Conservation (phyloP, 2,797 vertebrate genomes). For the Neomorphus geoffroyi region DNA sequence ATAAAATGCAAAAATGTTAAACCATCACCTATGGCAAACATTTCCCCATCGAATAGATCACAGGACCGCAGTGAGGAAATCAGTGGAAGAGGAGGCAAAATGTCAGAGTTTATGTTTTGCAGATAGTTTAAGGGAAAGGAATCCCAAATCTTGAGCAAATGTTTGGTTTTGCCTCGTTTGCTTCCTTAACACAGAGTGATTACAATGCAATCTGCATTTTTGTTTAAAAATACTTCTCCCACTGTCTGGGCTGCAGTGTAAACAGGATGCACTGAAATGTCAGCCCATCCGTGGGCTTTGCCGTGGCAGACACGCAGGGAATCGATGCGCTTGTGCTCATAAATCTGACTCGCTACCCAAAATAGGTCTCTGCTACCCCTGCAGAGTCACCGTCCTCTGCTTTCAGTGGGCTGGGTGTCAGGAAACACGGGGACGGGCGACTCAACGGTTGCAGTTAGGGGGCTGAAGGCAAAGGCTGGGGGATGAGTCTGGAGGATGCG, state of each 20-base stretch:
- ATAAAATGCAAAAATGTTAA: neutral
- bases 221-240: constrained; percentile 49
- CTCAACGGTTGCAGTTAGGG: accelerated
- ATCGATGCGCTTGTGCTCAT: neutral
- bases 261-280: constrained; percentile 61
- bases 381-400: neutral
- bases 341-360: neutral
- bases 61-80: neutral
- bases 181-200: neutral
- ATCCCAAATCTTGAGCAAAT: neutral
- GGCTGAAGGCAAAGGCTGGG: neutral
- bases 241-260: constrained; percentile 9
- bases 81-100: neutral
- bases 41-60: neutral
- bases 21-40: constrained; percentile 11
- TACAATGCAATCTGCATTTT: constrained; percentile 20
- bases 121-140: neutral
- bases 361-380: neutral
- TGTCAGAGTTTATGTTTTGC: neutral
- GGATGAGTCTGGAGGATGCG: neutral
- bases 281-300: neutral
- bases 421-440: accelerated
- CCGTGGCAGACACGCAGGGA: neutral
- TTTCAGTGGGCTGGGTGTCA: neutral
- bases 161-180: constrained; percentile 1